Conservation (phyloP, 2,113 vertebrate species). For the Ageneiosus marmoratus region DNA sequence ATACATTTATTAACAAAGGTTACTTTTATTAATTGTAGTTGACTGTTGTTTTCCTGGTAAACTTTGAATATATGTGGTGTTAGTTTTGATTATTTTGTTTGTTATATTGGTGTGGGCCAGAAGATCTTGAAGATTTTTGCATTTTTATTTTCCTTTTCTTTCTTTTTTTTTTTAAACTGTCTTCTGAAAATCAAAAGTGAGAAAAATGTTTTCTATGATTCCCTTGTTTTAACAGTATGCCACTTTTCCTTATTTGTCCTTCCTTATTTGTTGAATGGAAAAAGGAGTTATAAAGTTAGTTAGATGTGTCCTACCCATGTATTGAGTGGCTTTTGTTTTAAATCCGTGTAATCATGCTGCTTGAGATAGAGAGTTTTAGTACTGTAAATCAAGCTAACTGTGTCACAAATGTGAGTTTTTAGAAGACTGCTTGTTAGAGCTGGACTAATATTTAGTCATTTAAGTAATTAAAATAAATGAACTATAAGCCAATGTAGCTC, state of each 20-base stretch:
- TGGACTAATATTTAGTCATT: conserved; percentile 86
- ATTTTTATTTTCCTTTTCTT: conserved; percentile 56
- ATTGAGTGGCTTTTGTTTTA: conserved; percentile 77
- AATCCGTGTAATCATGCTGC: conserved; percentile 86
- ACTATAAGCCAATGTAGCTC: conserved; percentile 76
- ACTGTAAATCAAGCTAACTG: conserved; percentile 89
- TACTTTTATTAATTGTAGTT: conserved; percentile 56
- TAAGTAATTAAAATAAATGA: conserved; percentile 46
- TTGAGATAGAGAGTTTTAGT: conserved; percentile 93
- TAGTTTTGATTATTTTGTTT: conserved; percentile 56
- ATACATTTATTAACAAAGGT: conserved; percentile 44
- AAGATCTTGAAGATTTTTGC: conserved; percentile 48
- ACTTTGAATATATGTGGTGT: conserved; percentile 78
- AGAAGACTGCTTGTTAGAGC: conserved; percentile 86
- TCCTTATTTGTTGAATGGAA: conserved; percentile 44
- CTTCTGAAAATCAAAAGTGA: conserved; percentile 55
- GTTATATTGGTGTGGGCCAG: conserved; percentile 59
- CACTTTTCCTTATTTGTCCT: conserved; percentile 56
- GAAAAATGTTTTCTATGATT: conserved; percentile 65
- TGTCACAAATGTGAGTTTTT: conserved; percentile 90
- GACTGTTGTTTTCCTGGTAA: conserved; percentile 76
- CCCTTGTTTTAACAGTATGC: conserved; percentile 30
- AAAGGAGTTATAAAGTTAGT: conserved; percentile 47
- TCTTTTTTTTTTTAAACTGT: conserved; percentile 61
- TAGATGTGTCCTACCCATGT: conserved; percentile 67